Evolutionary conservation across 1,140 invertebrate species (phyloP).

Genomic region (Bombus sibiricus): DNA sequence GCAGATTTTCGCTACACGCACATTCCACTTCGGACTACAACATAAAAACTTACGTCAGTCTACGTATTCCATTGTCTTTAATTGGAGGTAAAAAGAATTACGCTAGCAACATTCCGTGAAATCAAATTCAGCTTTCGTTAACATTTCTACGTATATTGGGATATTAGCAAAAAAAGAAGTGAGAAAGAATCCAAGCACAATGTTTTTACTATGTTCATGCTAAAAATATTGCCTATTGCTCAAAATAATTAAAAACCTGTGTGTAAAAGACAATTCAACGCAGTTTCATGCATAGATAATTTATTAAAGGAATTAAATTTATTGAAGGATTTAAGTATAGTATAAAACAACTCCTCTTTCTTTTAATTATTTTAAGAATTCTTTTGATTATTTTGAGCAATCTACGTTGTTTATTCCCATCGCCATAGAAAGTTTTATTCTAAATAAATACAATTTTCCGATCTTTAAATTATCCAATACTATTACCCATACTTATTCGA

Average conservation of each 20-base stretch:
- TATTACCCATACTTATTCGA: too few species aligned
- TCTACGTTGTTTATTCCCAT: too few species aligned
- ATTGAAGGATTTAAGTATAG: too few species aligned
- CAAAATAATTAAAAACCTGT: not conserved
- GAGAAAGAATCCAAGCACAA: too few species aligned
- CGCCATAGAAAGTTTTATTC: too few species aligned
- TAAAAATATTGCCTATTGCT: not conserved
- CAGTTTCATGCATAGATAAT: not conserved
- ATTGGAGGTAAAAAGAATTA: not conserved
- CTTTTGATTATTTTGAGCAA: too few species aligned
- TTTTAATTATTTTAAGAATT: too few species aligned
- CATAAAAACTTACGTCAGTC: slow-evolving; percentile 45
- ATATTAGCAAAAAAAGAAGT: not conserved
- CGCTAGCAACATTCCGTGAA: not conserved
- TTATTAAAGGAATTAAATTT: not conserved
- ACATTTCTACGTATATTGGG: not conserved
- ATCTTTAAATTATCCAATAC: too few species aligned
- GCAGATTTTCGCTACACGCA: slow-evolving; percentile 89
- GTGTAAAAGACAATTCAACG: not conserved
- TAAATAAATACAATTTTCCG: too few species aligned
- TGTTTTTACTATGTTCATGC: not conserved
- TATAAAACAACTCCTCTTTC: too few species aligned
- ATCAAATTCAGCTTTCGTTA: too few species aligned
- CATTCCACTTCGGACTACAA: slow-evolving; percentile 89
- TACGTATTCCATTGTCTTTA: not conserved